These are phyloP conservation scores for Sylvia atricapilla DNA, from an alignment of 2,113 vertebrate species.

Conservation along the genomic window DNA sequence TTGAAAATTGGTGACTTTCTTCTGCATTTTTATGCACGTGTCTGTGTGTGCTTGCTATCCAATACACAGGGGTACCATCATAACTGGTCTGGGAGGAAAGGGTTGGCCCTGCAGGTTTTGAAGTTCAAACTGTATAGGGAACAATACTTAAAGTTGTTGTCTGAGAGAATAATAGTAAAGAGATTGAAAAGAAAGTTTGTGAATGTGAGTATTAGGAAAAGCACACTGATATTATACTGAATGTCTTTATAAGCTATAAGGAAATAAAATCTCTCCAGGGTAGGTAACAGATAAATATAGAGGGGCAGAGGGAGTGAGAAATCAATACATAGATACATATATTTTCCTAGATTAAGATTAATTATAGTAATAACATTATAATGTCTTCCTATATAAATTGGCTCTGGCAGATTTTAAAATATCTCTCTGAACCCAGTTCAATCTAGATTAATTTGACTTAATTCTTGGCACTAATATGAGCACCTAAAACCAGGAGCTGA, in stretches of 20 bases:
- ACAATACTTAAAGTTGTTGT: neutral
- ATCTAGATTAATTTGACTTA: neutral
- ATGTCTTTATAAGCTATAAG: neutral
- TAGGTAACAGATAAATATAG: neutral
- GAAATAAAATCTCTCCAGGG: neutral
- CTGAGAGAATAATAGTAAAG: neutral
- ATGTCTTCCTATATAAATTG: neutral
- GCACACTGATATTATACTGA: neutral
- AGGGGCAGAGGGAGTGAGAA: neutral
- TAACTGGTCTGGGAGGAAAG: neutral
- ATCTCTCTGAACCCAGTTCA: neutral
- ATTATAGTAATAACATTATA: neutral
- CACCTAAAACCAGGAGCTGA: neutral
- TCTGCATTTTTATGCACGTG: fast-evolving
- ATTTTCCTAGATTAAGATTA: neutral
- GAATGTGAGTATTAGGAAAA: neutral
- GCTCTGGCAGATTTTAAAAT: neutral
- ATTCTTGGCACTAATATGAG: neutral
- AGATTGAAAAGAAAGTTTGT: neutral
- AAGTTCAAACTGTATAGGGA: neutral
- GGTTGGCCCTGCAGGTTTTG: neutral
- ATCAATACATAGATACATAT: neutral
- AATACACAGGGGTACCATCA: neutral
- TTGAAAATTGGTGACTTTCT: neutral
- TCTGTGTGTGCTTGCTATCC: neutral